A percentile compares a stretch with the other conserved stretches of the same genome.
These are phyloP conservation scores for Alaudala cheleensis DNA, from an alignment of 2,113 vertebrate genomes.

Conservation along the genomic window DNA sequence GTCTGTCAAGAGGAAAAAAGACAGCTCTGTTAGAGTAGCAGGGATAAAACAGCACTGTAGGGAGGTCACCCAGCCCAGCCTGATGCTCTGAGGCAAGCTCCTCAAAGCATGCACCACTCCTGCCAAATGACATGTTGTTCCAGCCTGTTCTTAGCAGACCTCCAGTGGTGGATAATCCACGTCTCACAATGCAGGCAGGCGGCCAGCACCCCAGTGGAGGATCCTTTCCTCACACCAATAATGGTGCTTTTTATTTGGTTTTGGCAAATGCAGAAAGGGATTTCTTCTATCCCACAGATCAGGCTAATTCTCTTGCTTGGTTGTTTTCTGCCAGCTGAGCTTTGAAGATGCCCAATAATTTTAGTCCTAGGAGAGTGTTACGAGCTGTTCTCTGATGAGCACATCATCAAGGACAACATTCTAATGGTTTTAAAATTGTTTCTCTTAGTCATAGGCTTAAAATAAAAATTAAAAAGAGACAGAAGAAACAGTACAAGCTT, in stretches of 20 bases:
- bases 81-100: neutral
- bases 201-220: neutral
- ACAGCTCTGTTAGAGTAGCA: neutral
- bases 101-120: neutral
- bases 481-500: neutral
- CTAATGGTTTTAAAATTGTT: constrained; percentile 43
- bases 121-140: neutral
- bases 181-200: neutral
- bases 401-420: constrained; percentile 8
- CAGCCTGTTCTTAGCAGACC: neutral
- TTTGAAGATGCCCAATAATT: constrained; percentile 18
- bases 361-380: neutral
- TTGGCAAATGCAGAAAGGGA: neutral
- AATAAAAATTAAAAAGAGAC: constrained; percentile 40
- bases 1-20: neutral
- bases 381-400: neutral
- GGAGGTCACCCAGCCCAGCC: neutral
- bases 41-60: neutral
- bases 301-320: neutral
- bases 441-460: constrained; percentile 51
- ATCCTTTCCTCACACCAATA: neutral
- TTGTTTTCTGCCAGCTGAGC: neutral
- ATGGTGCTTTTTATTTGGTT: neutral
- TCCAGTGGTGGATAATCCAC: neutral
- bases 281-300: neutral